Conservation (phyloP, 2,797 vertebrate species). For the Hyperoplus lanceolatus region DNA sequence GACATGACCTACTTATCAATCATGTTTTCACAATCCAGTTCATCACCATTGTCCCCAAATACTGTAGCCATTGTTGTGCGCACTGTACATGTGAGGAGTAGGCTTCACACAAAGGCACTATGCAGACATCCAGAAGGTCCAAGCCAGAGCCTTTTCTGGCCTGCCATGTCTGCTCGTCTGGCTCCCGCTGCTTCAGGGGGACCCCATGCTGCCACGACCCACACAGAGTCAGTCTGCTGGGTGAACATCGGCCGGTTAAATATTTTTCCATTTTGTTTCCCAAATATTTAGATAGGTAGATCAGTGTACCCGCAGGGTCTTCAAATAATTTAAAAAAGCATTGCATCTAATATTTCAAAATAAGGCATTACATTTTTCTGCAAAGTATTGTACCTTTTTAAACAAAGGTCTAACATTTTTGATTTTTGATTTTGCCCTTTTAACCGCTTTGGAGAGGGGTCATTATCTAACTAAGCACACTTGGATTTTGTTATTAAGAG, state of each 20-base stretch:
- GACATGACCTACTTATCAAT: constrained; percentile 86
- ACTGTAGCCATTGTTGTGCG: constrained; percentile 80
- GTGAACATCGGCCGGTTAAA: not conserved
- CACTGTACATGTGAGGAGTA: constrained; percentile 71
- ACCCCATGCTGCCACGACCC: constrained; percentile 21
- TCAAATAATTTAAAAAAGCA: too few relatives aligned
- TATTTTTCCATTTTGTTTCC: constrained; percentile 1
- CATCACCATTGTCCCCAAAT: constrained; percentile 80
- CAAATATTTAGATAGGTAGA: not conserved
- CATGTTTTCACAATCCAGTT: constrained; percentile 78
- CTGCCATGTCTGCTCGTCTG: constrained; percentile 48
- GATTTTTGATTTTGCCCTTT: too few relatives aligned
- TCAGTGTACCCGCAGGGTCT: too few relatives aligned
- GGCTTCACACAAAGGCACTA: constrained; percentile 61
- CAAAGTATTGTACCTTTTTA: too few relatives aligned
- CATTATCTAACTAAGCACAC: too few relatives aligned
- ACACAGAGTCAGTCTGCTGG: constrained; percentile 29
- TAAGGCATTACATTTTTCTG: too few relatives aligned
- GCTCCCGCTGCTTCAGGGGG: constrained; percentile 32
- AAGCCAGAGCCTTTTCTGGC: constrained; percentile 38
- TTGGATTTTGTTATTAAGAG: too few relatives aligned
- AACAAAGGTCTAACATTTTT: too few relatives aligned
- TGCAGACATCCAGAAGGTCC: constrained; percentile 52
- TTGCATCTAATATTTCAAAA: too few relatives aligned
- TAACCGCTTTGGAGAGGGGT: too few relatives aligned